Conservation (phyloP, 2,113 vertebrate species). For the Eptesicus fuscus region DNA sequence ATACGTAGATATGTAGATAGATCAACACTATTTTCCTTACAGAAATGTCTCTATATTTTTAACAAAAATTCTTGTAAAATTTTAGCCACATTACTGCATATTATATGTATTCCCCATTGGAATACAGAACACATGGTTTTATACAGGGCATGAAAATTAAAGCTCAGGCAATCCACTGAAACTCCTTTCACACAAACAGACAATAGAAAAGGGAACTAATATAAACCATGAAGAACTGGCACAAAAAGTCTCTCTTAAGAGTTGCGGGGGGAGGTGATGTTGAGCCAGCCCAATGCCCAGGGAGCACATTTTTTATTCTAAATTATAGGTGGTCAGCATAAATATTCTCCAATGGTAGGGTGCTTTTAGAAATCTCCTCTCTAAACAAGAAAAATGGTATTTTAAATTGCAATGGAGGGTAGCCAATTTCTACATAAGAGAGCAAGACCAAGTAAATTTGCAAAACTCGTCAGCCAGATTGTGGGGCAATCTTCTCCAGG, state of each 20-base stretch:
- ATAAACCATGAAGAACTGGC: background rate
- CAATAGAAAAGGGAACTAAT: background rate
- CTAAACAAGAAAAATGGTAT: conserved; percentile 44
- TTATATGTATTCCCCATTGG: background rate
- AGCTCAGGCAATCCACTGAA: background rate
- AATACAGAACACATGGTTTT: background rate
- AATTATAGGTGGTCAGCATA: conserved; percentile 10
- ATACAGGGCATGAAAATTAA: background rate
- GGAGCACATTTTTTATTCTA: background rate
- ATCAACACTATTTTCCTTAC: background rate
- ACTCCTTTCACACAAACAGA: background rate
- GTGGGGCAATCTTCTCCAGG: background rate
- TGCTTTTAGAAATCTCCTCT: background rate
- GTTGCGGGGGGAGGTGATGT: background rate
- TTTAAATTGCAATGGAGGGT: conserved; percentile 4
- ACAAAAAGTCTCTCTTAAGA: conserved; percentile 25
- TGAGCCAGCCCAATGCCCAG: background rate
- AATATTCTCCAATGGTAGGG: background rate
- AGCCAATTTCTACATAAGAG: background rate
- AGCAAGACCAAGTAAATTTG: background rate
- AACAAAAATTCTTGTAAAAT: background rate
- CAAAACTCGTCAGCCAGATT: background rate
- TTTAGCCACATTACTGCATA: background rate
- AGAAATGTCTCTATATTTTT: background rate
- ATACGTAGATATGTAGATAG: background rate